These are phyloP conservation scores for Galbula dea DNA, from an alignment of 2,113 vertebrate genomes.

Conservation along the genomic window DNA sequence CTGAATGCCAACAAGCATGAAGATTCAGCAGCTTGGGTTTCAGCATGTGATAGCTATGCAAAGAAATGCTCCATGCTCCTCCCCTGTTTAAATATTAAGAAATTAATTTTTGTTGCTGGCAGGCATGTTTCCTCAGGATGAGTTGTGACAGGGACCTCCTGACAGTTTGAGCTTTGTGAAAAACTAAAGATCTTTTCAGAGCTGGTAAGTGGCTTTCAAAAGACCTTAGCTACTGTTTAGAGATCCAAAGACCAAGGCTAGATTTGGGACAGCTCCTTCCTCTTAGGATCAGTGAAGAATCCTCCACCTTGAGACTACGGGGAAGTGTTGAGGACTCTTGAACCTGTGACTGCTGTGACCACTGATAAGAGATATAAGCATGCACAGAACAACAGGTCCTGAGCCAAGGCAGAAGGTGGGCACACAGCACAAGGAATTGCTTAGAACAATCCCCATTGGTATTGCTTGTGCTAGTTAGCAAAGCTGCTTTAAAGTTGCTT, in stretches of 20 bases:
- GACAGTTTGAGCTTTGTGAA: background rate
- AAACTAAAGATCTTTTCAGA: background rate
- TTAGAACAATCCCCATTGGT: background rate
- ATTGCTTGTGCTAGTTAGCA: background rate
- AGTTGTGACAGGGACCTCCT: background rate
- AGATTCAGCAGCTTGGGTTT: background rate
- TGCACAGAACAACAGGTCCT: background rate
- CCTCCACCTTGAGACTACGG: background rate
- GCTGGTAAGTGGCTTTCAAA: background rate
- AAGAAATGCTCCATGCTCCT: background rate
- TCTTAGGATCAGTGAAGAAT: background rate
- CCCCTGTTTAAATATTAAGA: background rate
- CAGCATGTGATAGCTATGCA: background rate
- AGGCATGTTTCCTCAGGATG: background rate
- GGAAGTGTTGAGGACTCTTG: background rate
- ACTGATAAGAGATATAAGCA: background rate
- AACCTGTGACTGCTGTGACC: background rate
- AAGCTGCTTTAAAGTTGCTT: background rate
- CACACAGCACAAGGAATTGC: background rate
- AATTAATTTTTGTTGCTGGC: background rate
- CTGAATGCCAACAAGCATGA: background rate
- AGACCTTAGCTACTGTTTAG: background rate
- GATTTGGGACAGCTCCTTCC: background rate
- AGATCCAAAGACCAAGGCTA: background rate
- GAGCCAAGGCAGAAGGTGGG: background rate